Evolutionary conservation across 2,113 vertebrate species (phyloP).

Genomic region (Apodemus speciosus): DNA sequence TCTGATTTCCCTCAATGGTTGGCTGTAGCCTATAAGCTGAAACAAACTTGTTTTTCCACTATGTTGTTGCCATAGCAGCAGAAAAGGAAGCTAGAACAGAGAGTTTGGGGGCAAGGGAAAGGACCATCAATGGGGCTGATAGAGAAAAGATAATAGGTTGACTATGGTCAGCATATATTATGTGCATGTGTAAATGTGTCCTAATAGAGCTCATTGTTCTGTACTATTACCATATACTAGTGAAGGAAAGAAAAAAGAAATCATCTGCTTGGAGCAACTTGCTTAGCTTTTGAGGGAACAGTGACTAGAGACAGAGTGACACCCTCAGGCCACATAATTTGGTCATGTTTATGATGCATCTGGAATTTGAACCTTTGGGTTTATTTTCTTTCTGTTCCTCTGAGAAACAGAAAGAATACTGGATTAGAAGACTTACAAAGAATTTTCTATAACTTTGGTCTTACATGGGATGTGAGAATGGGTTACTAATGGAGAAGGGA

Average conservation of each 20-base stretch:
- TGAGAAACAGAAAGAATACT: not conserved
- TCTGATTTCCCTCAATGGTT: not conserved
- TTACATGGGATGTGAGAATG: not conserved
- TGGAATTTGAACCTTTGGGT: not conserved
- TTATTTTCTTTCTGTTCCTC: not conserved
- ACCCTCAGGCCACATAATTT: not conserved
- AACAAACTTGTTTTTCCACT: not conserved
- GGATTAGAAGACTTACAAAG: not conserved
- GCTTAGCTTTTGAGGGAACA: constrained; percentile 35
- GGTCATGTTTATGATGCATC: not conserved
- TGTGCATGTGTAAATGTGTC: not conserved
- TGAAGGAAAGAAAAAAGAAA: not conserved
- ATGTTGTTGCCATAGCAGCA: not conserved
- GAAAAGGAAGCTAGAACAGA: not conserved
- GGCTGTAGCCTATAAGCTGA: not conserved
- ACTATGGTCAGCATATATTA: not conserved
- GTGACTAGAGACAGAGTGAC: not conserved
- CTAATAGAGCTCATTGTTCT: not conserved
- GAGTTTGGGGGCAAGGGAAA: not conserved
- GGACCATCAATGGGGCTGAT: not conserved
- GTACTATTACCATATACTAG: not conserved
- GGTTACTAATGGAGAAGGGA: not conserved
- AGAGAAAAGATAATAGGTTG: not conserved
- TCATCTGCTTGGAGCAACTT: not conserved
- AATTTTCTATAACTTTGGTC: constrained; percentile 9